Evolutionary conservation across 2,888 invertebrate species (phyloP).

Genomic region (Oxycera nigricornis): DNA sequence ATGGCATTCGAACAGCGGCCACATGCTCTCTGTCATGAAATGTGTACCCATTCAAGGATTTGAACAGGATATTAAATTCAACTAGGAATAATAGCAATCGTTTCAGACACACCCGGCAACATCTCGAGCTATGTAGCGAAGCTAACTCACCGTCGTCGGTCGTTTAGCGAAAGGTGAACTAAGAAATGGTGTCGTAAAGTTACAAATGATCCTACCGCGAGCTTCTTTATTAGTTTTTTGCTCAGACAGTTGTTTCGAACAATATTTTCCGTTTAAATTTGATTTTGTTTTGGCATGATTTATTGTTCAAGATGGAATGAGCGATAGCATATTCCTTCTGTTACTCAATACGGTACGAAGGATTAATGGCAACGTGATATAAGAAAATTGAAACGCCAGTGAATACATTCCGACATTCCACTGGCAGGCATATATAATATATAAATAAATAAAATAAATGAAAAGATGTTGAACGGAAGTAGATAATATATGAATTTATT

Average conservation of each 20-base stretch:
- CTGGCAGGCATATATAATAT: too few relatives aligned
- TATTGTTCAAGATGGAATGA: not conserved
- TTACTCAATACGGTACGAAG: not conserved
- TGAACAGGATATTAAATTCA: constrained; percentile 17
- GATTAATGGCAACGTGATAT: too few relatives aligned
- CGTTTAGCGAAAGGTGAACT: not conserved
- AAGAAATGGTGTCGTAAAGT: constrained; percentile 12
- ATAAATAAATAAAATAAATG: too few relatives aligned
- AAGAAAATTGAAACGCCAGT: too few relatives aligned
- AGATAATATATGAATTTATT: too few relatives aligned
- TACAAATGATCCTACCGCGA: constrained; percentile 17
- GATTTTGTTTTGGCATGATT: constrained; percentile 8
- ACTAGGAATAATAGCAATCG: constrained; percentile 2
- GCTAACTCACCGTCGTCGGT: not conserved
- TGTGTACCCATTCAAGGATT: constrained; percentile 8
- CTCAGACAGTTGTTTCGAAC: not conserved
- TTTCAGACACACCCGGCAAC: not conserved
- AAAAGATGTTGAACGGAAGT: too few relatives aligned
- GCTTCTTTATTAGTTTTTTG: constrained; percentile 22
- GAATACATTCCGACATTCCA: too few relatives aligned
- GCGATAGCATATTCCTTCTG: not conserved
- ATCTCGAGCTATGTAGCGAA: not conserved
- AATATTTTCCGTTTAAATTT: not conserved
- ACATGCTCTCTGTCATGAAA: not conserved
- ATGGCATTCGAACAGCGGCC: constrained; percentile 11